These are phyloP conservation scores for Orbicella faveolata DNA, from an alignment of 64 coral and sea anemone species.

Conservation along the genomic window DNA sequence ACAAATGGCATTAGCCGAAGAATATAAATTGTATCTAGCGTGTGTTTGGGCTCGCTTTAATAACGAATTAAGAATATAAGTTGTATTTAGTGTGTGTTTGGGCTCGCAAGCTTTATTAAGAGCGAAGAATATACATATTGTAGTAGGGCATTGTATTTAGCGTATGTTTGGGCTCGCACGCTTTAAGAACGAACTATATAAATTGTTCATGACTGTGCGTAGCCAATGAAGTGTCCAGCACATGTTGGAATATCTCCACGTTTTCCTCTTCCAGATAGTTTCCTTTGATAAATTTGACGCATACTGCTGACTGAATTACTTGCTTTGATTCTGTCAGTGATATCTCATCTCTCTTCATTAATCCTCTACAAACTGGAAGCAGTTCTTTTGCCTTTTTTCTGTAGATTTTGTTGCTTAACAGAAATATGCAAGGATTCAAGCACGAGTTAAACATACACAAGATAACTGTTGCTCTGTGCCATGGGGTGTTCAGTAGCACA, in stretches of 20 bases:
- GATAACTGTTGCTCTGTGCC: conserved; percentile 52
- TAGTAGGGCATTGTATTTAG: no score
- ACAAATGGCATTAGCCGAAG: no score
- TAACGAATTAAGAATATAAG: no score
- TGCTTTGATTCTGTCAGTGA: neutral
- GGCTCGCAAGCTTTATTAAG: no score
- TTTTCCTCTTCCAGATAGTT: neutral
- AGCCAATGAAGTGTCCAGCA: neutral
- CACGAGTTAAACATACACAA: conserved; percentile 62
- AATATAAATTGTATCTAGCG: no score
- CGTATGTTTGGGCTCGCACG: no score
- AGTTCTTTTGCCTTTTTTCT: conserved; percentile 38
- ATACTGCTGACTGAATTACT: neutral
- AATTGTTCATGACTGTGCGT: neutral
- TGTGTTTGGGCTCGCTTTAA: no score
- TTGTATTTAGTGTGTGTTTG: no score
- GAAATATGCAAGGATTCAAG: conserved; percentile 70
- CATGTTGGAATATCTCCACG: neutral
- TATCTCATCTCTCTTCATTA: neutral
- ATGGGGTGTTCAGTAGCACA: conserved; percentile 34
- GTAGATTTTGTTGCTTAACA: conserved; percentile 63
- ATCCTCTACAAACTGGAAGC: neutral
- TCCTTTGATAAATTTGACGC: neutral
- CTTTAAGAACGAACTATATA: no score
- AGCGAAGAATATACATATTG: no score